Base-by-base conservation (phyloP, 2,888 invertebrate species). In the Dynastes tityus region DNA sequence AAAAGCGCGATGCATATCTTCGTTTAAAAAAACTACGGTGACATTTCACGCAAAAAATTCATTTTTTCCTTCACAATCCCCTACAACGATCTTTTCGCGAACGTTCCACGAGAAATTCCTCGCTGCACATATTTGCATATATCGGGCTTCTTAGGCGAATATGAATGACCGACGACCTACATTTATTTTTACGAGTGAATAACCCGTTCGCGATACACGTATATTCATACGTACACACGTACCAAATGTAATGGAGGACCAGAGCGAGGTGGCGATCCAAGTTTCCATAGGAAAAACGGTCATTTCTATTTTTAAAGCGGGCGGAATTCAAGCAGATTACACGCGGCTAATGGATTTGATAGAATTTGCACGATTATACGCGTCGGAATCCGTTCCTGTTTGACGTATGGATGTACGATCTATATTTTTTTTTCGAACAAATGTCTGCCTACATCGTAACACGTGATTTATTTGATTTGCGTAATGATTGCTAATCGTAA, bases 221-320 rank as follows among this genome's bases (percentile, higher is more conserved):
- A 45, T 45, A 45, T 45, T 9, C 45, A 8, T 9, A 45, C 32
- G 4, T 32, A 45, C 45, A 11, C 22, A 22, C 22, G 22, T 55
- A 16, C 55, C 22, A 22, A 8, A 4, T 55, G 55, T 45, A 45
- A 45, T 45, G 55, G 22, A 22, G 22, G 4, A 16, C 55, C 55
- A 22, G 22, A 22, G 55, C 22, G 13, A 55, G 45, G 55, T 55
- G 16, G 53, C 53, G 55, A 55, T 22, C 55, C 55, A 55, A 55
- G 55, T 71, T 58, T 71, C 22, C 32, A 71, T 22, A 55, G 37
- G 58, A 55, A 71, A 65, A 71, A 40, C 71, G 55, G 58, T 71
- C 71, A 71, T 71, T 55, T 71, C 71, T 71, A 71, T 71, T 71
- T 71, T 71, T 71, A 71, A 71, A 22, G 9, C 58, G 22, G 45